Conservation (phyloP, 1,140 invertebrate species). For the Magallana angulata region DNA sequence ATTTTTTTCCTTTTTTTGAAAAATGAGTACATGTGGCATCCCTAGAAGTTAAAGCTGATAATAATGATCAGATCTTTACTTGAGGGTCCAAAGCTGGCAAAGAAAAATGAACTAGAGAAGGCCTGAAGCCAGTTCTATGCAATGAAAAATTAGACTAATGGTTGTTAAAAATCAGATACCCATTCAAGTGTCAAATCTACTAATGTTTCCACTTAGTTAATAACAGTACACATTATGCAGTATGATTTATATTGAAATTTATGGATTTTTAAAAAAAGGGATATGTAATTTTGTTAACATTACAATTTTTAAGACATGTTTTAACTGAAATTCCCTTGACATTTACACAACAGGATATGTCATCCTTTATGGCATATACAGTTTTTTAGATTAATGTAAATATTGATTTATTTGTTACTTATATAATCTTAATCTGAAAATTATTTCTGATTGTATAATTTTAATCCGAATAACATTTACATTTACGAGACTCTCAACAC, state of each 20-base stretch:
- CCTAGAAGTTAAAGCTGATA: conserved; percentile 15
- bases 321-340: too few relatives aligned
- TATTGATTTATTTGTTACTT: not conserved
- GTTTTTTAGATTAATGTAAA: too few relatives aligned
- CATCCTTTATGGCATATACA: too few relatives aligned
- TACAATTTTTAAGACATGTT: too few relatives aligned
- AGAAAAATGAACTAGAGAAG: conserved; percentile 6
- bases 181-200: conserved; percentile 15
- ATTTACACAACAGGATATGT: too few relatives aligned
- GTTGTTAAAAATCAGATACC: conserved; percentile 4
- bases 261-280: too few relatives aligned
- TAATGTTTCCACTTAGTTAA: conserved; percentile 26
- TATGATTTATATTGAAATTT: too few relatives aligned
- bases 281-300: too few relatives aligned
- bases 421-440: not conserved
- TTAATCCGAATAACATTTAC: too few relatives aligned
- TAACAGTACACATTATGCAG: not conserved
- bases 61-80: not conserved
- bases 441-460: too few relatives aligned
- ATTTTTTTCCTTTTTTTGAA: not conserved
- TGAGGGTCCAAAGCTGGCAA: conserved; percentile 24
- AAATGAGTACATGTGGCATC: conserved; percentile 19
- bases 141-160: conserved; percentile 32
- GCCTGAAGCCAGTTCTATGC: not conserved
- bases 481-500: too few relatives aligned